phyloP scores from a whole-genome alignment of 2,797 vertebrate species.

The Serranus cabrilla region DNA sequence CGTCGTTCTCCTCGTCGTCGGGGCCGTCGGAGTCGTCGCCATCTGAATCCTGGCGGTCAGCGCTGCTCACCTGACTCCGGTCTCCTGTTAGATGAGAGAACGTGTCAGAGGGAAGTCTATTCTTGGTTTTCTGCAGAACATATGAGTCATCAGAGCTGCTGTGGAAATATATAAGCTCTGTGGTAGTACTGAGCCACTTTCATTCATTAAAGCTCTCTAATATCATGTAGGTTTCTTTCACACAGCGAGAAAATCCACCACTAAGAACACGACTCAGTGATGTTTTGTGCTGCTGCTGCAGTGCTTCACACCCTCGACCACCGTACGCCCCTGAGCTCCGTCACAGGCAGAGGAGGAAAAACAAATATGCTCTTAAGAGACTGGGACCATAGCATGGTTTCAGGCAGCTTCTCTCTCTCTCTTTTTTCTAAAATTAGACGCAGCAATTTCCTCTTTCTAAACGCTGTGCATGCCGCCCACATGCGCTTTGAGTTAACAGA shows the following conservation, averaged over 20 bases:
- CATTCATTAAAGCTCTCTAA: conserved; percentile 44
- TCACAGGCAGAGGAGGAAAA: conserved; percentile 75
- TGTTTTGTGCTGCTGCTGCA: conserved; percentile 30
- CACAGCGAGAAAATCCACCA: conserved; percentile 26
- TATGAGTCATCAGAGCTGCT: conserved; percentile 42
- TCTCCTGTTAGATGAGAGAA: conserved; percentile 85
- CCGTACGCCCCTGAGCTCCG: conserved; percentile 56
- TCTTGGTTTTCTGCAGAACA: conserved; percentile 19
- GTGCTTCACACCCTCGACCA: conserved; percentile 61
- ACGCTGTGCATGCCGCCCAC: conserved; percentile 82
- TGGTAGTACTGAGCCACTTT: conserved; percentile 13
- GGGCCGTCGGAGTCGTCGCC: conserved; percentile 95
- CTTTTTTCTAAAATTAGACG: conserved; percentile 83
- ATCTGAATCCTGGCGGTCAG: conserved; percentile 92
- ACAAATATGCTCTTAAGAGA: conserved; percentile 77
- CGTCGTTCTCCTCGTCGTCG: conserved; percentile 96
- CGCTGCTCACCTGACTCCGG: conserved; percentile 87
- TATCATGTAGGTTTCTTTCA: conserved; percentile 10
- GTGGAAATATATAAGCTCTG: conserved; percentile 13
- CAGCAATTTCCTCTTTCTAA: conserved; percentile 86
- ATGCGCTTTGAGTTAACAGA: conserved; percentile 80
- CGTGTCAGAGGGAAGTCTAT: conserved; percentile 17
- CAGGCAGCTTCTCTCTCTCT: conserved; percentile 71
- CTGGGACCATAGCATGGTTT: conserved; percentile 75
- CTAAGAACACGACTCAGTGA: conserved; percentile 19